Evolutionary conservation across 1,140 invertebrate species (phyloP).

Genomic region (Eciton burchellii): DNA sequence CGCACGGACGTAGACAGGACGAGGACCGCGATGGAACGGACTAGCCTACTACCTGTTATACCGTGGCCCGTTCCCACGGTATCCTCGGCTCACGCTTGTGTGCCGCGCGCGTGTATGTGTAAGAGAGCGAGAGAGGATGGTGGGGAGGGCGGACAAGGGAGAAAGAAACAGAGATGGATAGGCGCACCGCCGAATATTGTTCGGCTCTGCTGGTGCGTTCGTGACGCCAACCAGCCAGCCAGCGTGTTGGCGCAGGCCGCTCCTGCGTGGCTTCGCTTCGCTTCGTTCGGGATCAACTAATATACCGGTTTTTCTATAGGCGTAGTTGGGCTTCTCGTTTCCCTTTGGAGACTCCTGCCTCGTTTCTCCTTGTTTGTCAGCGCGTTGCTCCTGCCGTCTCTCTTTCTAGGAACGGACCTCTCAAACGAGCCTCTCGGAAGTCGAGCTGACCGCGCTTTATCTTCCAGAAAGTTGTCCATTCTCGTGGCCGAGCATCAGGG

Average conservation of each 20-base stretch:
- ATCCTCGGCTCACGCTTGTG: conserved; percentile 52
- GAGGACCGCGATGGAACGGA: conserved; percentile 27
- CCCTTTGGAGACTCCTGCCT: not conserved
- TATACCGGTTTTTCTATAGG: conserved; percentile 42
- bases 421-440: not conserved
- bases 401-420: conserved; percentile 23
- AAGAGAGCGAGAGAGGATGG: no score
- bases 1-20: conserved; percentile 19
- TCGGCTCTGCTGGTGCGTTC: conserved; percentile 4
- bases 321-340: not conserved
- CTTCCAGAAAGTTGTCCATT: no score
- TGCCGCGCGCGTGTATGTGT: conserved; percentile 22
- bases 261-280: conserved; percentile 4
- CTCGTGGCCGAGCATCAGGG: no score
- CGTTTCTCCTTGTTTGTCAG: not conserved
- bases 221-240: not conserved
- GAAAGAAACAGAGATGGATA: conserved; percentile 24
- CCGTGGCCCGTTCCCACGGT: conserved; percentile 64
- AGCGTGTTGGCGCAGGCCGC: not conserved
- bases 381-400: not conserved
- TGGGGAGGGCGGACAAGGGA: not conserved
- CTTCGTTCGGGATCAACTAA: conserved; percentile 7
- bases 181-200: conserved; percentile 47
- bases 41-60: conserved; percentile 68
- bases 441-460: no score